Conservation (phyloP, 2,797 vertebrate genomes). For the Aldrovandia affinis region DNA sequence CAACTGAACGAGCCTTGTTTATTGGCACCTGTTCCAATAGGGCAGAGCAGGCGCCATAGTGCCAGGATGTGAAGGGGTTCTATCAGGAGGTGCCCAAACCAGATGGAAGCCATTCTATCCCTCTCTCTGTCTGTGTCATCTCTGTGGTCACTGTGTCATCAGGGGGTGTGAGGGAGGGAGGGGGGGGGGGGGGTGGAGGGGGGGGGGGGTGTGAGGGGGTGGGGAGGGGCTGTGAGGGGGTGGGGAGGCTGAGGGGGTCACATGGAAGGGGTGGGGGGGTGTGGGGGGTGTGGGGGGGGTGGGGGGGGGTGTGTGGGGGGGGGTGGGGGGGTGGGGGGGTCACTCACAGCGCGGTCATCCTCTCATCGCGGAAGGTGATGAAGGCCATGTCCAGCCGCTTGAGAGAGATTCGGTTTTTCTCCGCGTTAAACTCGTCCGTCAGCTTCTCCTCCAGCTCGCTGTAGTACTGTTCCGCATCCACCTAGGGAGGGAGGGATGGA, state of each 20-base stretch:
- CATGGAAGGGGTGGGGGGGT: no score
- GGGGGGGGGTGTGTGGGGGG: background rate
- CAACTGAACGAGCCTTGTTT: background rate
- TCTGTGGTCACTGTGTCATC: background rate
- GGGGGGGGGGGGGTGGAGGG: no score
- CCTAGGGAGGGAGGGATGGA: conserved; percentile 67
- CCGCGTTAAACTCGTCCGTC: conserved; percentile 94
- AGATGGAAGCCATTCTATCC: background rate
- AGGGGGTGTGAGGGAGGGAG: background rate
- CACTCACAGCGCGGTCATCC: conserved; percentile 92
- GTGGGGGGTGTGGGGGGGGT: background rate
- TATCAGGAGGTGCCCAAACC: background rate
- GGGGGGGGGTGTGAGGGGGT: no score
- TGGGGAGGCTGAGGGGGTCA: no score
- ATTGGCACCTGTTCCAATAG: background rate
- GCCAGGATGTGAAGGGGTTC: background rate
- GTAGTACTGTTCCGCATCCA: conserved; percentile 97
- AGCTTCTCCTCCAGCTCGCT: conserved; percentile 94
- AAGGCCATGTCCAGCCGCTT: conserved; percentile 92
- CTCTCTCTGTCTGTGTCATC: background rate
- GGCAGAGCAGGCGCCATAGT: background rate
- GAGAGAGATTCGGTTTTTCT: conserved; percentile 85
- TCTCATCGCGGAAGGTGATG: conserved; percentile 91
- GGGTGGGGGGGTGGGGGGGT: no score
- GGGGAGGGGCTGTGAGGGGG: no score